Base-by-base conservation (phyloP, 1,140 invertebrate genomes). In the Dolichoris vasculosae region DNA sequence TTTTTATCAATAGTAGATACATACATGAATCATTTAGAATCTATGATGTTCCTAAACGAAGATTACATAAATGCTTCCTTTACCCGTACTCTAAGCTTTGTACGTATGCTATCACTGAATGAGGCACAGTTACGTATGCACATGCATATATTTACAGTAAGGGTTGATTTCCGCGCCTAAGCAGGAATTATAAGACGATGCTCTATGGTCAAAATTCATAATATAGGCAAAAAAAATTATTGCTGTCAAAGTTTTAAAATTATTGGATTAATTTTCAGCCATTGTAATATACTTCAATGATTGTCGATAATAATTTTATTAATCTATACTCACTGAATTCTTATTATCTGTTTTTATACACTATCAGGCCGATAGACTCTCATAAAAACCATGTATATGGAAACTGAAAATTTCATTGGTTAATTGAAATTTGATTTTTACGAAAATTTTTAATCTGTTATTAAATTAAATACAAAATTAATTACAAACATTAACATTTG, bases 71-170 rank as follows among this genome's bases (percentile, higher is more conserved):
- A n/a, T n/a, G n/a, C n/a, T n/a, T n/a, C n/a, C n/a, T n/a, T n/a
- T n/a, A n/a, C n/a, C n/a, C n/a, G n/a, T n/a, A n/a, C n/a, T n/a
- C n/a, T n/a, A n/a, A 17, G 15, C 11, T 32, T 20, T 23, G 11
- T 40, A 8, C 1, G 35, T 71, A 40, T 30, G 20, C 38, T 88
- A 88, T 87, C 83, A 46, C 51, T 81, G 48, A 48, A 69, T 69
- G 20, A 26, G 0, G 20, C 7, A 63, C 23, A 7, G 30, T n/a
- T 51, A 69, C 80, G 30, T 67, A 82, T 63, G n/a, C 59, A 63
- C 75, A n/a, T 51, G 6, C 35, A 51, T 43, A 51, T 48, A 59
- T 59, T 59, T 59, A 7, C 23, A 32, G 20, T 13, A 13, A 11
- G 32, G 4, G 13, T 48, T 3, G 4, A 9, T 13, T 78, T 78